Evolutionary conservation across 2,113 vertebrate species (phyloP).

Genomic region (Dryoscopus gambensis): DNA sequence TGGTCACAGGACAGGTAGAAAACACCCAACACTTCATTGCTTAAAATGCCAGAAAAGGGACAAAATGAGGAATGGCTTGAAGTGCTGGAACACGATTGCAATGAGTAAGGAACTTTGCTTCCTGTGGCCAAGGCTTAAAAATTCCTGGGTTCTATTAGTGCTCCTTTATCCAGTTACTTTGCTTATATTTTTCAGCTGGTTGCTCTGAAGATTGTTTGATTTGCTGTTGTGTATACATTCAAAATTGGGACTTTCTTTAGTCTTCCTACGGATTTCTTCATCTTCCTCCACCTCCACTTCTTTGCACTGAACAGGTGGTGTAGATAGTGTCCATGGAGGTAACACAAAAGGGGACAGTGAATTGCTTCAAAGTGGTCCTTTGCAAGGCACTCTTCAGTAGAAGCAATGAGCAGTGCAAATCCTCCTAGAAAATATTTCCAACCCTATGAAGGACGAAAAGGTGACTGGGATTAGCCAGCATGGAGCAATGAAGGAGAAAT

Average conservation of each 20-base stretch:
- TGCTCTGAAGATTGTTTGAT: not conserved
- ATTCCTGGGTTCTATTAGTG: not conserved
- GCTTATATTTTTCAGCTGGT: not conserved
- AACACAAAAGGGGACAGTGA: not conserved
- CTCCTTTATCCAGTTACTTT: not conserved
- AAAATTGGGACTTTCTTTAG: not conserved
- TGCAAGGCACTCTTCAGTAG: not conserved
- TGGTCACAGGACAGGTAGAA: not conserved
- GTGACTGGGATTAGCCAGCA: not conserved
- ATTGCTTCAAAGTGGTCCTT: not conserved
- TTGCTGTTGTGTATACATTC: not conserved
- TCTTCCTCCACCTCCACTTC: not conserved
- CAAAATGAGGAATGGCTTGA: not conserved
- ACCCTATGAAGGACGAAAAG: not conserved
- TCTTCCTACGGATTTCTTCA: not conserved
- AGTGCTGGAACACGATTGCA: not conserved
- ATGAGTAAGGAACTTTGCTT: not conserved
- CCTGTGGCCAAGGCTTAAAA: not conserved
- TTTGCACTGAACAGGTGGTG: not conserved
- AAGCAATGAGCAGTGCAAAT: not conserved
- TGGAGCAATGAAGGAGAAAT: not conserved
- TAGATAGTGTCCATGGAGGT: accelerated
- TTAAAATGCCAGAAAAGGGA: not conserved
- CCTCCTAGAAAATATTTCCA: not conserved
- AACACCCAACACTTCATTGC: not conserved